Evolutionary conservation across 1,140 invertebrate genomes (phyloP).

Genomic region (Drosophila burlai): DNA sequence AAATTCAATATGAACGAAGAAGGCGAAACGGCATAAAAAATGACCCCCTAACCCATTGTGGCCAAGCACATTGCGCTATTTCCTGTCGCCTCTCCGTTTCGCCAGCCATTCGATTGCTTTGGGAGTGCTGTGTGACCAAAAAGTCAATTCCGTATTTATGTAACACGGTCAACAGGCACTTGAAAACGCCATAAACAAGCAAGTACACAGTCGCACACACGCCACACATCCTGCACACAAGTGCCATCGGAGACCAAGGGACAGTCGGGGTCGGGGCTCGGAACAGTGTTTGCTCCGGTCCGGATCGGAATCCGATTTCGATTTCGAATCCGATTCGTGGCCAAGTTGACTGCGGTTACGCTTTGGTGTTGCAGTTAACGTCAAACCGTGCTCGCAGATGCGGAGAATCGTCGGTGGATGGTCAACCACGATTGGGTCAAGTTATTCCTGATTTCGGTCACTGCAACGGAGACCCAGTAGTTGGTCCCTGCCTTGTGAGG

Average conservation of each 20-base stretch:
- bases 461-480: slow-evolving; percentile 16
- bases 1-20: not conserved
- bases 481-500: slow-evolving; percentile 3
- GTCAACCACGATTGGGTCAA: slow-evolving; percentile 69
- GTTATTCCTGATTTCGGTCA: slow-evolving; percentile 66
- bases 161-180: slow-evolving; percentile 74
- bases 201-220: slow-evolving; percentile 24
- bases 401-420: slow-evolving; percentile 47
- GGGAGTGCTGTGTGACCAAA: slow-evolving; percentile 50
- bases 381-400: slow-evolving; percentile 48
- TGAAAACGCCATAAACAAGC: slow-evolving; percentile 74
- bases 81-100: slow-evolving; percentile 8
- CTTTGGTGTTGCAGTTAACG: slow-evolving; percentile 68
- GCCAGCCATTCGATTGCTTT: slow-evolving; percentile 65
- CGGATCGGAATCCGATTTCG: slow-evolving; percentile 8
- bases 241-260: slow-evolving; percentile 33
- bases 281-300: slow-evolving; percentile 21
- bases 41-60: slow-evolving; percentile 16
- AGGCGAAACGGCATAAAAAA: slow-evolving; percentile 4
- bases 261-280: slow-evolving; percentile 20
- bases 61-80: slow-evolving; percentile 12
- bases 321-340: slow-evolving; percentile 31
- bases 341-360: slow-evolving; percentile 71
- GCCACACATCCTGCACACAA: slow-evolving; percentile 50
- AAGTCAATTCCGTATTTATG: slow-evolving; percentile 82